Evolutionary conservation across 2,797 vertebrate species (phyloP).

Genomic region (Ambastaia sidthimunki): DNA sequence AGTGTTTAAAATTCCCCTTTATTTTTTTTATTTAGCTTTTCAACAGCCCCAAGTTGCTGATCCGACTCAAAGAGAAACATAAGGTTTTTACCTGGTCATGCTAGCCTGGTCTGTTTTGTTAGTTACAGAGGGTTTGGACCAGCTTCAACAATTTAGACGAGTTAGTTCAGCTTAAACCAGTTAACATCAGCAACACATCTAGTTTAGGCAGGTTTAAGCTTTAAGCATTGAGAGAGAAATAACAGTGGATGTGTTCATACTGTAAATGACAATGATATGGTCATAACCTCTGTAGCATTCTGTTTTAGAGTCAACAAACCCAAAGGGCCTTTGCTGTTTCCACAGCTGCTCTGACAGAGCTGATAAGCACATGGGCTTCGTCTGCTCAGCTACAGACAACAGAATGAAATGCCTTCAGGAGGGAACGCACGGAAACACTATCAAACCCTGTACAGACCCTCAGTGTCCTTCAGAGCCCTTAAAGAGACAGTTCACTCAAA

Average conservation of each 20-base stretch:
- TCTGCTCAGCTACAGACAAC: slow-evolving; percentile 29
- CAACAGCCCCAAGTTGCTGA: neutral
- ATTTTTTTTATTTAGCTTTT: neutral
- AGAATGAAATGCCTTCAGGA: slow-evolving; percentile 15
- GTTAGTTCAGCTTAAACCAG: neutral
- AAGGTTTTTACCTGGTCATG: neutral
- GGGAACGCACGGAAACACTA: slow-evolving; percentile 18
- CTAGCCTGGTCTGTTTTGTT: neutral
- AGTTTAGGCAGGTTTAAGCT: neutral
- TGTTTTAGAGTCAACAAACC: neutral
- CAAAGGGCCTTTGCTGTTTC: neutral
- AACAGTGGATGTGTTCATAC: neutral
- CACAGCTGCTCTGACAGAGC: slow-evolving; percentile 3
- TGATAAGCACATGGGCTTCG: slow-evolving; percentile 27
- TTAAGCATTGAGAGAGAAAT: neutral
- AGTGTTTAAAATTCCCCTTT: neutral
- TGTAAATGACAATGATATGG: neutral
- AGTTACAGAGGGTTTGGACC: neutral
- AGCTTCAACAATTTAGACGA: neutral
- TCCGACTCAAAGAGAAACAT: neutral
- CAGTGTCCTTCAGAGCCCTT: slow-evolving; percentile 30
- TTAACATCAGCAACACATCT: neutral
- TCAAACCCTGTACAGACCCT: slow-evolving; percentile 6
- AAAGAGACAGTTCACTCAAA: neutral
- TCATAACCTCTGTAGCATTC: neutral